Conservation (phyloP, 2,113 vertebrate genomes). For the Nipponia nippon region DNA sequence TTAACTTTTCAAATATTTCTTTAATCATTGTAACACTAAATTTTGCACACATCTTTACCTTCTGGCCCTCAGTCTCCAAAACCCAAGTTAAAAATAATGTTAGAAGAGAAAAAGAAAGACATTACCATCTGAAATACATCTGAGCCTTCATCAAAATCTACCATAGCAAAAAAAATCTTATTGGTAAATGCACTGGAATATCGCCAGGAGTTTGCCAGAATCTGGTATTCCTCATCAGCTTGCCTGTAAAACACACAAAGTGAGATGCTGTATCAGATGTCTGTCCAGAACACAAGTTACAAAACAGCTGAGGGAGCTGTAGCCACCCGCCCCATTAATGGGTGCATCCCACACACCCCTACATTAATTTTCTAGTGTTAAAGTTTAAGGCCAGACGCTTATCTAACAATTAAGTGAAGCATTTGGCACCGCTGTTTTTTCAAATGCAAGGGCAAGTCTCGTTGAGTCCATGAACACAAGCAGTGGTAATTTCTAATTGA, state of each 20-base stretch:
- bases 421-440: not conserved
- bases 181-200: slow-evolving; percentile 96
- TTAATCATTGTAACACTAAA: not conserved
- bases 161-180: slow-evolving; percentile 92
- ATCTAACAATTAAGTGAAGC: not conserved
- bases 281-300: not conserved
- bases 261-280: accelerated
- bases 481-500: not conserved
- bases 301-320: not conserved
- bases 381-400: not conserved
- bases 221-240: slow-evolving; percentile 96
- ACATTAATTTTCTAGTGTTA: accelerated
- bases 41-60: not conserved
- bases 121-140: slow-evolving; percentile 98
- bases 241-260: slow-evolving; percentile 76
- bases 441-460: not conserved
- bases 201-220: slow-evolving; percentile 96
- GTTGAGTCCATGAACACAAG: not conserved
- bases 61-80: not conserved
- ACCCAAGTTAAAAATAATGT: accelerated
- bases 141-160: slow-evolving; percentile 97
- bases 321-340: not conserved
- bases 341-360: not conserved
- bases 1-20: not conserved
- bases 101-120: not conserved